phyloP scores from a whole-genome alignment of 2,888 invertebrate genomes.

The Gandaritis pyraliata region DNA sequence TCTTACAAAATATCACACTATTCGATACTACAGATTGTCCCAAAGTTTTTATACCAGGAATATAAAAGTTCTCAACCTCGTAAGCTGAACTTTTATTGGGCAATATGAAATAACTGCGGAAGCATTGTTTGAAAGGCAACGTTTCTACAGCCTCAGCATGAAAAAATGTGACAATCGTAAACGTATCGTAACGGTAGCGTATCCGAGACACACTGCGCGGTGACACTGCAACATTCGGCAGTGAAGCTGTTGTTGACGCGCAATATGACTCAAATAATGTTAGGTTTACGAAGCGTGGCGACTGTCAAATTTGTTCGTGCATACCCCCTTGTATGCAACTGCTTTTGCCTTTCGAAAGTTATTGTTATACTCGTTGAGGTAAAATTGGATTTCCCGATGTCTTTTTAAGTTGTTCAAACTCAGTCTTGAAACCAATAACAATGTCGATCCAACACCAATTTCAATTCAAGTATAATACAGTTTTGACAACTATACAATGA shows the following conservation, averaged over 20 bases:
- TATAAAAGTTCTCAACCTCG: constrained; percentile 43
- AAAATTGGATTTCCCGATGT: constrained; percentile 18
- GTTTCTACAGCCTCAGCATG: constrained; percentile 11
- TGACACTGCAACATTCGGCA: no score
- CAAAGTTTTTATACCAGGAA: constrained; percentile 40
- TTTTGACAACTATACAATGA: background rate
- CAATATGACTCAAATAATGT: no score
- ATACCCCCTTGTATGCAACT: constrained; percentile 13
- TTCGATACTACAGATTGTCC: constrained; percentile 30
- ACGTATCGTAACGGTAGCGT: no score
- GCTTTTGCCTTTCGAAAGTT: constrained; percentile 8
- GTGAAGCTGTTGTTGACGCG: no score
- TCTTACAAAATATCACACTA: constrained; percentile 1
- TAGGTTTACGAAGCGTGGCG: no score
- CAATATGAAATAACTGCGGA: constrained; percentile 37
- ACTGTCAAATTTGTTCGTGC: no score
- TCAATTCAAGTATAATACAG: no score
- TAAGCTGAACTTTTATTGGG: constrained; percentile 45
- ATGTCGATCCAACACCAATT: no score
- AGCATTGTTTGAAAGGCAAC: constrained; percentile 22
- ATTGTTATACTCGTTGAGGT: constrained; percentile 9
- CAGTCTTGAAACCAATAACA: background rate
- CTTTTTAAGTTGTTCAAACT: background rate
- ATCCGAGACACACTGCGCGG: no score
- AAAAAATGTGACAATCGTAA: no score